Base-by-base conservation (phyloP, 2,113 vertebrate species). In the Vireo altiloquus region DNA sequence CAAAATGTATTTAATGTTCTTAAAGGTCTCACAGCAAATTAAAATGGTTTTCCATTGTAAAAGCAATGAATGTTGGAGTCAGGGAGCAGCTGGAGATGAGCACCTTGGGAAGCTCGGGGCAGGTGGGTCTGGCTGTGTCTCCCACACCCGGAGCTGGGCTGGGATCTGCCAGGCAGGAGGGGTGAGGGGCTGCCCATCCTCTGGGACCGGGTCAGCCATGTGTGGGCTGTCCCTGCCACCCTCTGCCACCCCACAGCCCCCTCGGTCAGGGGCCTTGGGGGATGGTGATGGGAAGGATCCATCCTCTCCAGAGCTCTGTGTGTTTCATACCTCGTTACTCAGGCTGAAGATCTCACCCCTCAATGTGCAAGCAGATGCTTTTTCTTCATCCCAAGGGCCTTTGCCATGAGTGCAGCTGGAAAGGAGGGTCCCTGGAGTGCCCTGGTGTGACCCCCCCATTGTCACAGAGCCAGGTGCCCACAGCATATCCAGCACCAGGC, bases 181-280 rank as follows among this genome's bases (percentile, higher is more conserved):
- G 33, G 2, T 2, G 12, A 66, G 76, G 65, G 37, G 56, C 54
- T 52, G 37, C 15, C 66, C 46, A 35, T 57, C 57, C 52, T 30
- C 10, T 63, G 61, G 54, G 53, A 4, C 15, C 4, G 3, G 65
- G 11, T 4, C 21, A 11, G 35, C 44, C 2, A 0, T 4, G 22
- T 13, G 3, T 2, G 46, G 35, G 40, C 47, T 5, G 12, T 52
- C 59, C 64, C 90, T 65, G 65, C 11, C 20, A 2, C 6, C 28
- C 39, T 17, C 11, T 79, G 84, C n/a, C 64, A 37, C 30, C 75
- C 2, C 69, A 16, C 1, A 3, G 49, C 11, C 5, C 42, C 33
- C 35, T 27, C 0, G n/a, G 0, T 2, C 3, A 2, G 69, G 42
- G n/a, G 9, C n/a, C 37, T 3, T 0, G 71, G 40, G 27, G 10